A percentile compares a stretch with the other conserved stretches of the same genome.
Conservation (phyloP, 2,888 invertebrate species). For the Athalia circularis region DNA sequence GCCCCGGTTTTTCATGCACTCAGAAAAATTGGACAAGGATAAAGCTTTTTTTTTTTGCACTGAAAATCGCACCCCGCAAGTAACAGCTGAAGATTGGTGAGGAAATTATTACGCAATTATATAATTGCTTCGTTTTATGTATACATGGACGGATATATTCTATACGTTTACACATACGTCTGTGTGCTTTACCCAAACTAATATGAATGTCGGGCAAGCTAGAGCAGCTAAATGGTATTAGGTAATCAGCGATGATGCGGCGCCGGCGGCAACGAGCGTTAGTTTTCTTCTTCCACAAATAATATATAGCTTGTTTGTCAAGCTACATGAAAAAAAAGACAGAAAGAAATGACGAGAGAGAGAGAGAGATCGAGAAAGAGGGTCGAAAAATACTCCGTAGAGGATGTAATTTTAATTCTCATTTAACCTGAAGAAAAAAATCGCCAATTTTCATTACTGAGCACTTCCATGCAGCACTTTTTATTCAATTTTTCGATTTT, state of each 20-base stretch:
- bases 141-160: background rate
- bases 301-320: slow-evolving; percentile 20
- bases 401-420: no score
- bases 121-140: slow-evolving; percentile 8
- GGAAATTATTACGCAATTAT: slow-evolving; percentile 29
- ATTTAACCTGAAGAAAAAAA: no score
- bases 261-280: background rate
- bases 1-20: slow-evolving; percentile 11
- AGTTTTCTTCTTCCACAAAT: no score
- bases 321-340: no score
- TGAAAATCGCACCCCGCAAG: no score
- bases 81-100: no score
- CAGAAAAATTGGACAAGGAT: slow-evolving; percentile 27
- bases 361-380: background rate
- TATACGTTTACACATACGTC: background rate
- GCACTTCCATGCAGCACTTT: no score
- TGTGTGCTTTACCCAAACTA: background rate
- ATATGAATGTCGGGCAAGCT: background rate
- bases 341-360: background rate
- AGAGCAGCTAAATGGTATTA: slow-evolving; percentile 17
- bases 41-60: background rate
- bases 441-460: no score
- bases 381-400: background rate
- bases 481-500: background rate
- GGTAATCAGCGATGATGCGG: slow-evolving; percentile 26